These are phyloP conservation scores for Microctenopoma stevenorrisi DNA, from an alignment of 2,797 vertebrate species.

Conservation along the genomic window DNA sequence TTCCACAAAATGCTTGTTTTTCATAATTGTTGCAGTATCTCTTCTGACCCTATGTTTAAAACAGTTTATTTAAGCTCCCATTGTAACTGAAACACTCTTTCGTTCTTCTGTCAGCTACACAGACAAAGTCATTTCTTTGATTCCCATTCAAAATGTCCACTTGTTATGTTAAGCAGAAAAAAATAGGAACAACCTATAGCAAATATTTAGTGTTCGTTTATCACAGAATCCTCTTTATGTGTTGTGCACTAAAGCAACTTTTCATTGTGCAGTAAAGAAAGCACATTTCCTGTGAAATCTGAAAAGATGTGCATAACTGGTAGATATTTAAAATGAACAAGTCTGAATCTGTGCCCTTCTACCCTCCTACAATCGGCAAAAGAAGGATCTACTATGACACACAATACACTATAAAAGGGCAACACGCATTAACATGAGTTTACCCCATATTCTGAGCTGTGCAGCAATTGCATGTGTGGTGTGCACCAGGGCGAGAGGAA, in stretches of 20 bases:
- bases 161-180: neutral
- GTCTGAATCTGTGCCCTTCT: conserved; percentile 2
- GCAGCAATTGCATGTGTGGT: conserved; percentile 68
- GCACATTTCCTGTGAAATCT: conserved; percentile 10
- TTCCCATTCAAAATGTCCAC: neutral
- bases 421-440: conserved; percentile 54
- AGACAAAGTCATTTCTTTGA: no score
- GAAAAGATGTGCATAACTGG: conserved; percentile 4
- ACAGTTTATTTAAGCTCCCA: no score
- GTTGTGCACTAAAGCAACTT: neutral
- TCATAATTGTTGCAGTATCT: no score
- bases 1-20: no score
- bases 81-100: no score
- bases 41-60: no score
- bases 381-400: conserved; percentile 63
- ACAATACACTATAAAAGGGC: conserved; percentile 42
- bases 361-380: conserved; percentile 40
- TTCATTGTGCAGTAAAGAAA: neutral
- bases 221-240: neutral
- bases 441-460: conserved; percentile 59
- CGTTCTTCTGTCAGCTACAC: no score
- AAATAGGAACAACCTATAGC: neutral
- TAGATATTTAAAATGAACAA: neutral
- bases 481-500: conserved; percentile 67
- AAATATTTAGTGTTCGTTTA: neutral